A percentile compares a stretch with the other conserved stretches of the same genome.
These are phyloP conservation scores for Deroplatys truncata DNA, from an alignment of 2,888 invertebrate species.

Conservation along the genomic window DNA sequence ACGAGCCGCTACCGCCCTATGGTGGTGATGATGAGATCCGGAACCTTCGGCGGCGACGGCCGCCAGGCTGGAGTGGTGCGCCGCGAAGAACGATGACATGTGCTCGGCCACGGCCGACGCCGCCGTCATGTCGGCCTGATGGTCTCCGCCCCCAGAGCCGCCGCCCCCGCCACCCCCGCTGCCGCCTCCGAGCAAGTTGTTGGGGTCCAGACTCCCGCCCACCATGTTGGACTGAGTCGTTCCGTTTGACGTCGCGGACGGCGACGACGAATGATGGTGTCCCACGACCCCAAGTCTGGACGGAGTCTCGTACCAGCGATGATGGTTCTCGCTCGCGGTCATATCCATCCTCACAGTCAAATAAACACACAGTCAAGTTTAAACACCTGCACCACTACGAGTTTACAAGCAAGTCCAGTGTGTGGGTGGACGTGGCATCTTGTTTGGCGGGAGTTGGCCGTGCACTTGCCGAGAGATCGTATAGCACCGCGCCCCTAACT, in stretches of 20 bases:
- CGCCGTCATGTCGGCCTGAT: slow-evolving; percentile 39
- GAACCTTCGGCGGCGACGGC: slow-evolving; percentile 45
- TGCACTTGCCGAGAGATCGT: neutral
- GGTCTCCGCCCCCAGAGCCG: neutral
- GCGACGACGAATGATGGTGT: slow-evolving; percentile 22
- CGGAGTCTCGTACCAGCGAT: slow-evolving; percentile 49
- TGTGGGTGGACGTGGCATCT: neutral
- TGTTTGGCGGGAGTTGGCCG: neutral
- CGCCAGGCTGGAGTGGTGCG: slow-evolving; percentile 37
- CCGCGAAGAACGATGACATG: slow-evolving; percentile 46
- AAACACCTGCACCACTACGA: neutral
- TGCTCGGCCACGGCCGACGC: slow-evolving; percentile 47
- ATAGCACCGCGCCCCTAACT: neutral
- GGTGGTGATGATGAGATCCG: slow-evolving; percentile 48
- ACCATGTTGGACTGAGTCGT: slow-evolving; percentile 1
- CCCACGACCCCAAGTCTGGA: slow-evolving; percentile 40
- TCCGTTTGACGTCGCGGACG: neutral
- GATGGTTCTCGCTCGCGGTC: slow-evolving; percentile 44
- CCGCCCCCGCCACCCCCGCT: slow-evolving; percentile 8
- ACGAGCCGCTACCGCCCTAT: slow-evolving; percentile 50
- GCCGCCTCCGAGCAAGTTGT: neutral
- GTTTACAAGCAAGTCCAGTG: neutral
- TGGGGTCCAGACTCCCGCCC: slow-evolving; percentile 6
- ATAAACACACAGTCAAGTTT: slow-evolving; percentile 28
- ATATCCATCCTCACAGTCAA: slow-evolving; percentile 43